A percentile compares a stretch with the other conserved stretches of the same genome.
These are phyloP conservation scores for Cataglyphis livida DNA, from an alignment of 2,888 invertebrate species.

Conservation along the genomic window DNA sequence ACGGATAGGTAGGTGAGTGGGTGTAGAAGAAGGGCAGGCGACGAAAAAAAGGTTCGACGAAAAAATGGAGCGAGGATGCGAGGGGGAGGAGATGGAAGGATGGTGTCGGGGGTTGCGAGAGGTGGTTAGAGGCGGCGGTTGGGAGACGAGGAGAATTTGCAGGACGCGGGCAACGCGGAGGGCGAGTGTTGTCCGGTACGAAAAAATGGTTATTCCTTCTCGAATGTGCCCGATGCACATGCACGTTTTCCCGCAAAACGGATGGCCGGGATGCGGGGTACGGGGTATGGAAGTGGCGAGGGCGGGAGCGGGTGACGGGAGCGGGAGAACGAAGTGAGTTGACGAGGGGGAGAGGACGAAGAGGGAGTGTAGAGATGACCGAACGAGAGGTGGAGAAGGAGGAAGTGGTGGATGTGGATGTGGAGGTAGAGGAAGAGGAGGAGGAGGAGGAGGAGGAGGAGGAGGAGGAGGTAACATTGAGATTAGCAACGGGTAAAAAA, in stretches of 20 bases:
- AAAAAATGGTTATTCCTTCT: slow-evolving; percentile 82
- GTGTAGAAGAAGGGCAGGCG: slow-evolving; percentile 61
- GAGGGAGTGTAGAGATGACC: slow-evolving; percentile 63
- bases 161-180: slow-evolving; percentile 70
- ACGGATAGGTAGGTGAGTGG: slow-evolving; percentile 36
- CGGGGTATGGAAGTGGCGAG: slow-evolving; percentile 47
- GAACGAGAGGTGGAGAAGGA: slow-evolving; percentile 59
- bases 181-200: slow-evolving; percentile 78
- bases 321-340: slow-evolving; percentile 51
- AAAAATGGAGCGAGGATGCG: slow-evolving; percentile 58
- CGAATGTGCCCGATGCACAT: slow-evolving; percentile 81
- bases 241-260: slow-evolving; percentile 79
- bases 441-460: slow-evolving; percentile 38
- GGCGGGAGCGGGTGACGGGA: slow-evolving; percentile 39
- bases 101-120: slow-evolving; percentile 30
- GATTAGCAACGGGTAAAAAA: slow-evolving; percentile 85
- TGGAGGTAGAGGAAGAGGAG: background rate
- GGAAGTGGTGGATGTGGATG: slow-evolving; percentile 55
- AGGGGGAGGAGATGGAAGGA: background rate
- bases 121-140: slow-evolving; percentile 37
- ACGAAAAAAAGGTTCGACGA: slow-evolving; percentile 56
- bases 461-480: slow-evolving; percentile 80
- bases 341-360: slow-evolving; percentile 37
- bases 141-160: slow-evolving; percentile 66
- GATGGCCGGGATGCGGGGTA: slow-evolving; percentile 69